A percentile compares a stretch with the other conserved stretches of the same genome.
Evolutionary conservation across 1,140 invertebrate species (phyloP).

Genomic region (Paralvinella palmiformis): DNA sequence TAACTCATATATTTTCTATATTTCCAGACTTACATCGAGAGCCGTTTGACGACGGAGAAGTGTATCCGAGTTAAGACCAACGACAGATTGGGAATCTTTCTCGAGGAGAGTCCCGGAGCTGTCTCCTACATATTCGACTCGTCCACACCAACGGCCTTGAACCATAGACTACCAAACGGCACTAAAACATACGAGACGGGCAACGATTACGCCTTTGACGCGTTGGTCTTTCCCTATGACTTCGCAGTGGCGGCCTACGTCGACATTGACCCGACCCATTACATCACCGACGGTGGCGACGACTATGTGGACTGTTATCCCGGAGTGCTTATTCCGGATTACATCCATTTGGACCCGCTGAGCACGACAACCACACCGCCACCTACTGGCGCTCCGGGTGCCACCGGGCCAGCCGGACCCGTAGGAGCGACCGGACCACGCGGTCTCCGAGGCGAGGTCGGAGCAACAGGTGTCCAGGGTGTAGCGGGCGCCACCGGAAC

Average conservation of each 20-base stretch:
- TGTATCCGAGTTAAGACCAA: conserved; percentile 3
- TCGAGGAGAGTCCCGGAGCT: conserved; percentile 10
- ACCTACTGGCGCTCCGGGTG: conserved; percentile 1
- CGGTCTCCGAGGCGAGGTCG: background rate
- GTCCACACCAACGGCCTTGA: background rate
- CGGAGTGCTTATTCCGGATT: background rate
- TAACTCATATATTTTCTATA: too few relatives aligned
- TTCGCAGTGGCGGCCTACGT: conserved; percentile 12
- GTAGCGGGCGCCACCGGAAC: background rate
- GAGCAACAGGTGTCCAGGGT: background rate
- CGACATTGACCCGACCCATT: conserved; percentile 3
- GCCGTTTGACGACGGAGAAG: conserved; percentile 7
- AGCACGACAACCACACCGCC: background rate
- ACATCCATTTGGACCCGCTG: background rate
- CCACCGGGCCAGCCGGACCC: background rate
- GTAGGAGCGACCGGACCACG: background rate
- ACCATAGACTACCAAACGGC: background rate
- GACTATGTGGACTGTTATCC: background rate
- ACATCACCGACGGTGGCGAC: conserved; percentile 1
- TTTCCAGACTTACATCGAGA: conserved; percentile 15
- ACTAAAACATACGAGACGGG: background rate
- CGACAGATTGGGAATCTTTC: conserved; percentile 12
- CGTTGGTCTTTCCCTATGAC: conserved; percentile 7
- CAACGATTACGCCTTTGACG: background rate
- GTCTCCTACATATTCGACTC: conserved; percentile 13